phyloP scores from a whole-genome alignment of 2,797 vertebrate species.

The Bradypodion pumilum region DNA sequence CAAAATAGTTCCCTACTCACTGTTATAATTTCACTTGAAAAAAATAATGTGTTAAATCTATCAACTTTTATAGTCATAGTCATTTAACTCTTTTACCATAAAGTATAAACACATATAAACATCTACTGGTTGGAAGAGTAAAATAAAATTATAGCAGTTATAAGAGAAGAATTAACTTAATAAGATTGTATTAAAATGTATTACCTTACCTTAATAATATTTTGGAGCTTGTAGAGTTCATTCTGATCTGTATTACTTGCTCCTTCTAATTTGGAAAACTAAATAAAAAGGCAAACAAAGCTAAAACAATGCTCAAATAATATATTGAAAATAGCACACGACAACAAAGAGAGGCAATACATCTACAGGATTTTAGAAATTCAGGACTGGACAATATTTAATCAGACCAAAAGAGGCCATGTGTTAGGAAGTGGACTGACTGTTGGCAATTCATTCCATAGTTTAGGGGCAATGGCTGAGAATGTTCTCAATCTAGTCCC shows the following conservation, averaged over 20 bases:
- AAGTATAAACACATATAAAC: background rate
- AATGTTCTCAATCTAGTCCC: too few species aligned
- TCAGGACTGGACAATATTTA: background rate
- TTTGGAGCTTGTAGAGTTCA: conserved; percentile 88
- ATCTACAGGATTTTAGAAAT: background rate
- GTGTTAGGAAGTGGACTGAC: background rate
- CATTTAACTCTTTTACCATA: background rate
- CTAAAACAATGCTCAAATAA: background rate
- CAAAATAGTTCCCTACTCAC: background rate
- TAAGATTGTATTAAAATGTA: background rate
- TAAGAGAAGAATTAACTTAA: background rate
- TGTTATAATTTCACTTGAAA: background rate
- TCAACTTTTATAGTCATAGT: conserved; percentile 11
- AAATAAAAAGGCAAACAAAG: conserved; percentile 52
- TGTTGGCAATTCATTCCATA: too few species aligned
- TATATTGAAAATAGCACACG: background rate
- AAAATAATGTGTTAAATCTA: background rate
- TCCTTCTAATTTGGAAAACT: conserved; percentile 83
- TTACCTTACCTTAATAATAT: conserved; percentile 85
- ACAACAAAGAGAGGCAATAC: background rate
- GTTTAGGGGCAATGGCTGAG: too few species aligned
- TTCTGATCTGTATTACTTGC: conserved; percentile 80
- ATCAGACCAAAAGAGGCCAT: background rate
- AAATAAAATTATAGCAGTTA: background rate
- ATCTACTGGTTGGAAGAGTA: background rate